Evolutionary conservation across 2,797 vertebrate genomes (phyloP).

Genomic region (Lindbergichthys nudifrons): DNA sequence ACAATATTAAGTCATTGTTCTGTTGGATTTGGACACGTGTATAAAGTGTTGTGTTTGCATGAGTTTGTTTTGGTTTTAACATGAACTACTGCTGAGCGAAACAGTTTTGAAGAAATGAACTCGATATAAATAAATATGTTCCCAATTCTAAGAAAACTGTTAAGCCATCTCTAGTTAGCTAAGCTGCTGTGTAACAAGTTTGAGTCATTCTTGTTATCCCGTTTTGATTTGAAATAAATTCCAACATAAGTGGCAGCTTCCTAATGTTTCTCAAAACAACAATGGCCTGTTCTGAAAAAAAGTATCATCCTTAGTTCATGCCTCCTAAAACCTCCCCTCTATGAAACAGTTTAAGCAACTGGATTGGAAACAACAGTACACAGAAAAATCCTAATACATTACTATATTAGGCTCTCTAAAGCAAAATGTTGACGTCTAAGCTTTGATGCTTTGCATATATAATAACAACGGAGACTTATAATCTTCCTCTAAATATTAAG

Average conservation of each 20-base stretch:
- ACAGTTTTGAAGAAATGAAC: neutral
- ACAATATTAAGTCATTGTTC: neutral
- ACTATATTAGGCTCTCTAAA: neutral
- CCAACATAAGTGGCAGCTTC: constrained; percentile 13
- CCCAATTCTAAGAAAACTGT: neutral
- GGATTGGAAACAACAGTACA: constrained; percentile 1
- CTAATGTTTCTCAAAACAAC: constrained; percentile 21
- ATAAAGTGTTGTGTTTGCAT: neutral
- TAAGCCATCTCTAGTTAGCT: neutral
- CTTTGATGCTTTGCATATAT: constrained; percentile 2
- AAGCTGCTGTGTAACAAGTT: neutral
- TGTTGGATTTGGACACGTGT: neutral
- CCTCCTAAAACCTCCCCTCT: constrained; percentile 19
- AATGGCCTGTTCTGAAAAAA: constrained; percentile 34
- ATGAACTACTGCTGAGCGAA: neutral
- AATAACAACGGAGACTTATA: constrained; percentile 16
- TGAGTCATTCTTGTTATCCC: neutral
- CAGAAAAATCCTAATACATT: constrained; percentile 1
- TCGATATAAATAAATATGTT: neutral
- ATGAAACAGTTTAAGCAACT: constrained; percentile 19
- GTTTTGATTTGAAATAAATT: constrained; percentile 22
- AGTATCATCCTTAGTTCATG: constrained; percentile 34
- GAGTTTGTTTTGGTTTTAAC: neutral
- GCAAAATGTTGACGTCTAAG: neutral
- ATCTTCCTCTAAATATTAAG: constrained; percentile 22